Percentiles rank a stretch among this genome's conserved stretches.
Conservation (phyloP, 2,888 invertebrate genomes). For the Melinopterus prodromus region DNA sequence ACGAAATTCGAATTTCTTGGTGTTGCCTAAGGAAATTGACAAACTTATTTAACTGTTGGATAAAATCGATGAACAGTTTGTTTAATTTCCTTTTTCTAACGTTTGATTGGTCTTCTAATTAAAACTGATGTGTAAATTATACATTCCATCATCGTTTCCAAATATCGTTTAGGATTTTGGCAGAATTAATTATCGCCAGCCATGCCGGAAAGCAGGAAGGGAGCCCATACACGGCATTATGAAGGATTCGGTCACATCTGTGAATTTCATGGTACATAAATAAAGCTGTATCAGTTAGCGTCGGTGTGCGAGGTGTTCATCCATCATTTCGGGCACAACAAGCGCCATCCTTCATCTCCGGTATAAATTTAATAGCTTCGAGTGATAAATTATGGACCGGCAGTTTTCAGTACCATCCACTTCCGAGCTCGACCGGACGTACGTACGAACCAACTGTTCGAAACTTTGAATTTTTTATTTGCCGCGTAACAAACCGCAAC, state of each 20-base stretch:
- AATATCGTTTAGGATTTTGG: neutral
- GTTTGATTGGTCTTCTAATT: neutral
- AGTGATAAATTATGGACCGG: conserved; percentile 17
- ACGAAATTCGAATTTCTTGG: no score
- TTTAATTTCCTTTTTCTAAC: no score
- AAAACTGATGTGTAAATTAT: neutral
- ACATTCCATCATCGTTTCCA: neutral
- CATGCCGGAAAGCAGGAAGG: neutral
- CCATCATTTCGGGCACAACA: conserved; percentile 43
- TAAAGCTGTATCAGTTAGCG: conserved; percentile 48
- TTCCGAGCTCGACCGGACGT: neutral
- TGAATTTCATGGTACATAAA: conserved; percentile 47
- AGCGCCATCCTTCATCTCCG: conserved; percentile 41
- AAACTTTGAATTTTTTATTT: neutral
- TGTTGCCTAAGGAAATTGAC: no score
- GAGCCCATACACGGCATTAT: neutral
- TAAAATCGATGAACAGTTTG: no score
- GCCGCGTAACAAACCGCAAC: neutral
- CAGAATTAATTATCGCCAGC: neutral
- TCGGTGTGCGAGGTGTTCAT: conserved; percentile 46
- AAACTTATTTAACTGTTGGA: no score
- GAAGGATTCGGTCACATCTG: conserved; percentile 44
- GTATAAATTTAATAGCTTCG: conserved; percentile 19
- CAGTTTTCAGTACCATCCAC: neutral
- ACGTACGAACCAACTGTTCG: neutral